These are phyloP conservation scores for Teleogryllus occipitalis DNA, from an alignment of 1,140 invertebrate genomes.

Conservation along the genomic window DNA sequence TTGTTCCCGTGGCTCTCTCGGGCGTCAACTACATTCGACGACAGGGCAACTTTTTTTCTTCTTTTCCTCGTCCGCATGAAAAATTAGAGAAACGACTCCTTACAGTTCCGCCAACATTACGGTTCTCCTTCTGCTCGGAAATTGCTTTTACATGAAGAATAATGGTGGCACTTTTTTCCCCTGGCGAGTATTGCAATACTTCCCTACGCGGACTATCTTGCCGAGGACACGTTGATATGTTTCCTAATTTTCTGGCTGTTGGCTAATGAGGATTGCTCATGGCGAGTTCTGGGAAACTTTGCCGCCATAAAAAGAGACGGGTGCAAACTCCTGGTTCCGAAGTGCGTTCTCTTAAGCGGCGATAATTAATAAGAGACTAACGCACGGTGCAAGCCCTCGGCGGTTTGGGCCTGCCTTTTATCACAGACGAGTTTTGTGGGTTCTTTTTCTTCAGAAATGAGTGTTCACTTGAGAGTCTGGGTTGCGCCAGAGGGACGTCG, in stretches of 20 bases:
- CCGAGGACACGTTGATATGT: background rate
- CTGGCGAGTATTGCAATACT: background rate
- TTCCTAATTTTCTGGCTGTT: background rate
- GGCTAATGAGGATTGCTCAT: conserved; percentile 1
- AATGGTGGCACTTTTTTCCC: background rate
- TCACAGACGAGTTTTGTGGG: no score
- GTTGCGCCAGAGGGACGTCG: no score
- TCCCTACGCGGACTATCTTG: background rate
- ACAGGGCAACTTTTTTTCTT: background rate
- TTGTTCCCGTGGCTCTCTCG: no score
- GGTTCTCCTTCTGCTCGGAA: background rate
- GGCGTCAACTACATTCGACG: background rate
- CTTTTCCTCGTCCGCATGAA: background rate
- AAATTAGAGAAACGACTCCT: background rate
- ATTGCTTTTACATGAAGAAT: conserved; percentile 1
- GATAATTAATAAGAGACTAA: no score
- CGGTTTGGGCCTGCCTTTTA: no score
- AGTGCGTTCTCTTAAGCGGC: background rate
- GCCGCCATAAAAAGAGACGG: background rate
- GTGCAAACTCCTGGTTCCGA: background rate
- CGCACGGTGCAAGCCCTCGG: no score
- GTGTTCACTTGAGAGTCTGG: no score
- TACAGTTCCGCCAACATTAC: background rate
- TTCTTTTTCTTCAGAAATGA: no score
- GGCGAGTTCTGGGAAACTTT: background rate